phyloP scores from a whole-genome alignment of 2,888 invertebrate species.

The Mythimna impura region DNA sequence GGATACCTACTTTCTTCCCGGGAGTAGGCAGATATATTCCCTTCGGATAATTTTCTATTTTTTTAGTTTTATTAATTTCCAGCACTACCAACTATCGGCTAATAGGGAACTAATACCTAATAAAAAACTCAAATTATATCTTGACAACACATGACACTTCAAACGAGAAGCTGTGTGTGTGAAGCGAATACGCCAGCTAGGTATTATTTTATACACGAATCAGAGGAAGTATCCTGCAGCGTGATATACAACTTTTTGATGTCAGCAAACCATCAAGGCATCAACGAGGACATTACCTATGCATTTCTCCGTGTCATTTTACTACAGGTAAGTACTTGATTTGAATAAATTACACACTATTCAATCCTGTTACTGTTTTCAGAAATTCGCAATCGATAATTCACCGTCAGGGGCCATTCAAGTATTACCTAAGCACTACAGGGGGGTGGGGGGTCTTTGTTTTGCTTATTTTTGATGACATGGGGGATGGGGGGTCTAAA shows the following conservation, averaged over 20 bases:
- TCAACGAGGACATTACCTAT: not conserved
- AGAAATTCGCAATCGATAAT: not conserved
- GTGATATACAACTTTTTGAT: conserved; percentile 18
- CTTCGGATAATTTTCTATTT: too few species aligned
- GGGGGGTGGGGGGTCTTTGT: too few species aligned
- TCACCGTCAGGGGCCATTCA: too few species aligned
- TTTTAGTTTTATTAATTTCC: too few species aligned
- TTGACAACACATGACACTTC: not conserved
- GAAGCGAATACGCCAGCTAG: not conserved
- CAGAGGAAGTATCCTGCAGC: conserved; percentile 24
- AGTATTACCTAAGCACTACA: too few species aligned
- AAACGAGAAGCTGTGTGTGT: not conserved
- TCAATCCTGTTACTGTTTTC: not conserved
- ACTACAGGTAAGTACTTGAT: not conserved
- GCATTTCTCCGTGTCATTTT: not conserved
- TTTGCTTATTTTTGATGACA: too few species aligned
- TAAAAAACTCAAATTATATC: not conserved
- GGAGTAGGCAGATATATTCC: too few species aligned
- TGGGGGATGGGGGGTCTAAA: too few species aligned
- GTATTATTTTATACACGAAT: conserved; percentile 2
- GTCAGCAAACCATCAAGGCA: conserved; percentile 5
- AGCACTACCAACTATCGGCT: too few species aligned
- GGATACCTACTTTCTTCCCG: too few species aligned
- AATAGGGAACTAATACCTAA: too few species aligned
- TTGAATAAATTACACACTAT: not conserved